Evolutionary conservation across 2,888 invertebrate genomes (phyloP).

Genomic region (Pilophorus perplexus): DNA sequence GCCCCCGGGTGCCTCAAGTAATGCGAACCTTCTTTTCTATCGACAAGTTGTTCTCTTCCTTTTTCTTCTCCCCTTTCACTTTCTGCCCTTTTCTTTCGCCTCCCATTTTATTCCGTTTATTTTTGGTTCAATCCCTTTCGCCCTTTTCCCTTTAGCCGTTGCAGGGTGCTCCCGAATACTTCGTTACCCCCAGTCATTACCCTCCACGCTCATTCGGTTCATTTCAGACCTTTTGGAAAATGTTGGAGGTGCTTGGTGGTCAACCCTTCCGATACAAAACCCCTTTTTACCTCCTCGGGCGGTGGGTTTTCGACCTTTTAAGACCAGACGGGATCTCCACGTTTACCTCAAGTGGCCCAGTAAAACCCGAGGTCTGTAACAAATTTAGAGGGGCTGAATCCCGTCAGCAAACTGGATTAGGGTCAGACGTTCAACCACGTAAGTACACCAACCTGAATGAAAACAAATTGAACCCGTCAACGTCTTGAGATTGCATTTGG

Average conservation of each 20-base stretch:
- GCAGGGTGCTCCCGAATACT: constrained; percentile 4
- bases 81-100: constrained; percentile 10
- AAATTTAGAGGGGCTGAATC: no score
- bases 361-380: no score
- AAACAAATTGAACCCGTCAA: no score
- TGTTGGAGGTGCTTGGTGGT: background rate
- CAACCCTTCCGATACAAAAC: no score
- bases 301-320: background rate
- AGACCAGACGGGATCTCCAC: no score
- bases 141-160: constrained; percentile 3
- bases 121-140: background rate
- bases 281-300: background rate
- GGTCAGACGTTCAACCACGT: no score
- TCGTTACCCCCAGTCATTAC: constrained; percentile 14
- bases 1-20: constrained; percentile 2
- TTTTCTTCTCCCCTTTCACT: constrained; percentile 7
- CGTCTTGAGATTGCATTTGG: no score
- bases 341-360: no score
- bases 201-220: background rate
- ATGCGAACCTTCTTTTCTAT: constrained; percentile 24
- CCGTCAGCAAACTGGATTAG: no score
- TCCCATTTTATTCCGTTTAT: constrained; percentile 1
- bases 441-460: no score
- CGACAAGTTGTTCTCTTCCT: constrained; percentile 21
- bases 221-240: background rate